phyloP scores from a whole-genome alignment of 1,140 invertebrate genomes.

The Cydia fagiglandana region DNA sequence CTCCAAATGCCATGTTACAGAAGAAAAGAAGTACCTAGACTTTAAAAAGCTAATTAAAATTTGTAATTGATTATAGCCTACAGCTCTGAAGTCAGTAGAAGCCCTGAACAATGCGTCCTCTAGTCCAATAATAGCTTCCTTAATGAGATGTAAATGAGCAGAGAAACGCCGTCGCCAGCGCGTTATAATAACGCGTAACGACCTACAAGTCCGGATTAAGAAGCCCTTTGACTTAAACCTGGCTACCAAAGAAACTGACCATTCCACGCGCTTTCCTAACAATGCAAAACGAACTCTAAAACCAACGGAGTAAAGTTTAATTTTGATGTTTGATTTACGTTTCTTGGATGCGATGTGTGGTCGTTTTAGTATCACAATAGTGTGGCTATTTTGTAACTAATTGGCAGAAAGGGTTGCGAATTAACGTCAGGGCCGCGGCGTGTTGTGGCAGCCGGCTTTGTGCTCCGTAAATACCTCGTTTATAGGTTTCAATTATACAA shows the following conservation, averaged over 20 bases:
- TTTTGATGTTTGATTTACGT: constrained; percentile 34
- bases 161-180: constrained; percentile 70
- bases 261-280: constrained; percentile 37
- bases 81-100: constrained; percentile 37
- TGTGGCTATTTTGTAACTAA: constrained; percentile 78
- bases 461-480: constrained; percentile 56
- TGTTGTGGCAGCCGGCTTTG: constrained; percentile 60
- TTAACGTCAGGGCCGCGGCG: constrained; percentile 70
- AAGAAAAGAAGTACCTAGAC: background rate
- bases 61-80: constrained; percentile 14
- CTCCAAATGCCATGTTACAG: background rate
- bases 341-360: constrained; percentile 63
- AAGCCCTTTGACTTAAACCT: constrained; percentile 77
- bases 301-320: constrained; percentile 38
- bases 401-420: constrained; percentile 78
- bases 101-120: constrained; percentile 48
- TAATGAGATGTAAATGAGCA: constrained; percentile 79
- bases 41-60: background rate
- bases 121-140: constrained; percentile 71
- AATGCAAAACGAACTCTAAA: constrained; percentile 43
- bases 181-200: constrained; percentile 79
- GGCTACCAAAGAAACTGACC: constrained; percentile 60
- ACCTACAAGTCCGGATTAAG: constrained; percentile 78
- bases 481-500: constrained; percentile 48
- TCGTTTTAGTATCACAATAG: constrained; percentile 70